These are phyloP conservation scores for Lapara coniferarum DNA, from an alignment of 2,888 invertebrate species.

Conservation along the genomic window DNA sequence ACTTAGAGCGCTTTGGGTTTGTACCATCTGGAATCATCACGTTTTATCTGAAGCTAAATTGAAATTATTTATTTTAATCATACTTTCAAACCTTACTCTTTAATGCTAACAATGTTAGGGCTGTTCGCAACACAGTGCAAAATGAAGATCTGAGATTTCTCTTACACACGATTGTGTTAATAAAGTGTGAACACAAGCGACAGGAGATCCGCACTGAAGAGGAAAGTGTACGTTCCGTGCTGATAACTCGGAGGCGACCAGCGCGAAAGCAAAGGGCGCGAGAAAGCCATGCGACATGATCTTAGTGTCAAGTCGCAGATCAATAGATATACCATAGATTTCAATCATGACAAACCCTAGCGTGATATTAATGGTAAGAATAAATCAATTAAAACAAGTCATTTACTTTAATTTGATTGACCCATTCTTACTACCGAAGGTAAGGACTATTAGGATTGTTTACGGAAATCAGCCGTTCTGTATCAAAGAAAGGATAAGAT, in stretches of 20 bases:
- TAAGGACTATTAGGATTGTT: too few species aligned
- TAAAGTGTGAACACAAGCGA: slow-evolving; percentile 4
- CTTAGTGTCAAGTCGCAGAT: not conserved
- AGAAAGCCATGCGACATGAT: slow-evolving; percentile 3
- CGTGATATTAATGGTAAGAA: too few species aligned
- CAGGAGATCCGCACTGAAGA: slow-evolving; percentile 23
- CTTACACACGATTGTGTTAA: slow-evolving; percentile 8
- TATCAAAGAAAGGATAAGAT: too few species aligned
- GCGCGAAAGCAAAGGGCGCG: slow-evolving; percentile 36
- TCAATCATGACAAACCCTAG: not conserved
- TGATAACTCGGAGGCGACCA: slow-evolving; percentile 33
- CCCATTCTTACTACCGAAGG: too few species aligned
- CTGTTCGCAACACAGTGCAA: not conserved
- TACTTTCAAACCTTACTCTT: too few species aligned
- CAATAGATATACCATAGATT: not conserved
- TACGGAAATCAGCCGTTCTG: too few species aligned
- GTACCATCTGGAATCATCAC: too few species aligned
- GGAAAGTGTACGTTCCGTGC: slow-evolving; percentile 41
- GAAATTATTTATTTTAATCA: too few species aligned
- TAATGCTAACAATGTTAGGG: not conserved
- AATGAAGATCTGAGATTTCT: not conserved
- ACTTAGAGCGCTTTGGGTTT: too few species aligned
- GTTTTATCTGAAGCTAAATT: too few species aligned
- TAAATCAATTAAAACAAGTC: too few species aligned
- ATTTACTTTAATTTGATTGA: too few species aligned